Evolutionary conservation across 2,113 vertebrate species (phyloP).

Genomic region (Albula goreensis): DNA sequence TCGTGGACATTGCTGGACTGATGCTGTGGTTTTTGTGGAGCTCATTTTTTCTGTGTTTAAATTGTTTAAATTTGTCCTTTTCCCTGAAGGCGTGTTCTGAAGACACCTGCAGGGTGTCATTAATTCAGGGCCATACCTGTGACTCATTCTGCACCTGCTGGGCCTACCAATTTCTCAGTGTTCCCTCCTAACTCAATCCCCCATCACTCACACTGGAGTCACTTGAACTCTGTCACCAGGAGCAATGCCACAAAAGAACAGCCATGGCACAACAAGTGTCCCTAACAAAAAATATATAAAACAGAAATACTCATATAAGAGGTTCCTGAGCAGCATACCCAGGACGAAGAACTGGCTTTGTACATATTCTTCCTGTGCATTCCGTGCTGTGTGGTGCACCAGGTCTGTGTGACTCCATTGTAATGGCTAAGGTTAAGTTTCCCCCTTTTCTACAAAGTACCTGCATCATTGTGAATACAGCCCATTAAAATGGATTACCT

Average conservation of each 20-base stretch:
- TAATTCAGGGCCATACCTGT: not conserved
- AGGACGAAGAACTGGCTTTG: not conserved
- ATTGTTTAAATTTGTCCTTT: not conserved
- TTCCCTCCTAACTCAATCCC: conserved; percentile 3
- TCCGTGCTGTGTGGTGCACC: not conserved
- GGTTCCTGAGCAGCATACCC: not conserved
- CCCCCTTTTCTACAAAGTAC: no score
- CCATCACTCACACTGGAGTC: not conserved
- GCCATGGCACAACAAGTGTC: not conserved
- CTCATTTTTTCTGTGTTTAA: not conserved
- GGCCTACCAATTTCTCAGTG: not conserved
- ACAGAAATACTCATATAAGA: not conserved
- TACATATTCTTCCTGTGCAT: not conserved
- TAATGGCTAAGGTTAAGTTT: no score
- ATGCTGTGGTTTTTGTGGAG: conserved; percentile 17
- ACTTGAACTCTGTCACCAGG: not conserved
- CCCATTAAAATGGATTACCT: no score
- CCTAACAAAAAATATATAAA: not conserved
- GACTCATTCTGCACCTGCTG: not conserved
- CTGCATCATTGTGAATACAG: no score
- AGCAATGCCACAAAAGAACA: not conserved
- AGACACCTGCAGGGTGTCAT: not conserved
- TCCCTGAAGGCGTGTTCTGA: not conserved
- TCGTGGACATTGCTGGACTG: not conserved
- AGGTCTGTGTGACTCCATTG: no score